These are phyloP conservation scores for Helleia helle DNA, from an alignment of 2,888 invertebrate species.

Conservation along the genomic window DNA sequence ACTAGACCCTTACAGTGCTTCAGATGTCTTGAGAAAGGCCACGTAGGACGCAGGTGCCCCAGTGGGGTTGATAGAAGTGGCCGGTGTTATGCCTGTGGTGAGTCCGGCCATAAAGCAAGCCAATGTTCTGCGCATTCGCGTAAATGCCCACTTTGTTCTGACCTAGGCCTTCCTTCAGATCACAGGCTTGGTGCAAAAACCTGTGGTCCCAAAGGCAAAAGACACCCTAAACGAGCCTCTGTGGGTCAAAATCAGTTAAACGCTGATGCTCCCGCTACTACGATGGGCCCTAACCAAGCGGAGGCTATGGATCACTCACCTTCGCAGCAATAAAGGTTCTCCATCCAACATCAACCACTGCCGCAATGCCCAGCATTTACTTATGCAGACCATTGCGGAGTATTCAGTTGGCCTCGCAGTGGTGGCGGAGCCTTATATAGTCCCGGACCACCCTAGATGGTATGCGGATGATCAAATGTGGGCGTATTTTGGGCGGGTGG, in stretches of 20 bases:
- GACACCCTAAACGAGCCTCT: not conserved
- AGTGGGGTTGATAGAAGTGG: not conserved
- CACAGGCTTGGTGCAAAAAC: not conserved
- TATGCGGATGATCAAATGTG: not conserved
- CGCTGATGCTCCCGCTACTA: not conserved
- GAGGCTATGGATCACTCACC: not conserved
- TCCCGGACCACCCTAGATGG: not conserved
- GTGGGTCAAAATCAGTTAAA: too few relatives aligned
- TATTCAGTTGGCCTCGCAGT: too few relatives aligned
- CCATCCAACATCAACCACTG: slow-evolving; percentile 1
- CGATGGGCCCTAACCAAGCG: not conserved
- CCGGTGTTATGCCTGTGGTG: not conserved
- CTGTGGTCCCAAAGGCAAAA: not conserved
- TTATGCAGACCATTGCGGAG: too few relatives aligned
- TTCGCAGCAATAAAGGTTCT: not conserved
- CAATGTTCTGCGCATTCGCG: not conserved
- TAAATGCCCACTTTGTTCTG: not conserved
- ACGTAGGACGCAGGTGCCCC: too few relatives aligned
- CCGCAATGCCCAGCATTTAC: not conserved
- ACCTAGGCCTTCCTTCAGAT: not conserved
- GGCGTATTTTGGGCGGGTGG: not conserved
- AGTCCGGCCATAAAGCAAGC: not conserved
- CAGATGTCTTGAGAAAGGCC: too few relatives aligned
- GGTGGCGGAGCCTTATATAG: too few relatives aligned
- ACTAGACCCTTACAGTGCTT: too few relatives aligned